Conservation (phyloP, 2,888 invertebrate species). For the Drosophila histrio region DNA sequence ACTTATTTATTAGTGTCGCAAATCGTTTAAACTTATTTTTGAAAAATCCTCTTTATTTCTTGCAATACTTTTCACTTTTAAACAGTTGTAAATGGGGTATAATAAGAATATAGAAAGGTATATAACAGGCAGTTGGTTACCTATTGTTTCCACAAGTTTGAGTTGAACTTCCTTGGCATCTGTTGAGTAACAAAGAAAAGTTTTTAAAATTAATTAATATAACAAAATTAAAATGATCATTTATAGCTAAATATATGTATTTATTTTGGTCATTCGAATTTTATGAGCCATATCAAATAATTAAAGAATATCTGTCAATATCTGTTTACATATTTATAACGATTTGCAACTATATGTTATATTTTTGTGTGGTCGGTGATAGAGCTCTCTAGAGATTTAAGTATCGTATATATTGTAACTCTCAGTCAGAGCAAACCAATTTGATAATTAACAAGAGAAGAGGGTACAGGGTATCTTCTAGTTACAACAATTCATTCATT, state of each 20-base stretch:
- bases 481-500: not conserved
- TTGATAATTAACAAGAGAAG: not conserved
- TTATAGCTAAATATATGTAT: too few relatives aligned
- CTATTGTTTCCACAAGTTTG: too few relatives aligned
- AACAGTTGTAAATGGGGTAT: not conserved
- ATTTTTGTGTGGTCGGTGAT: not conserved
- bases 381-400: too few relatives aligned
- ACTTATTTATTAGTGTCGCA: slow-evolving; percentile 78
- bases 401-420: not conserved
- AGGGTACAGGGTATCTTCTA: not conserved
- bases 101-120: not conserved
- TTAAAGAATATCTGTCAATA: too few relatives aligned
- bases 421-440: not conserved
- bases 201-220: too few relatives aligned
- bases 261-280: too few relatives aligned
- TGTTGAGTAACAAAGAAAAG: not conserved
- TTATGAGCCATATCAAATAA: too few relatives aligned
- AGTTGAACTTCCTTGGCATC: too few relatives aligned
- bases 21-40: slow-evolving; percentile 67
- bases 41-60: slow-evolving; percentile 18
- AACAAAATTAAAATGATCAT: too few relatives aligned
- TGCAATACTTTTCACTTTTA: not conserved
- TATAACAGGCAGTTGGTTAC: not conserved
- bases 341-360: not conserved
- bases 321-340: too few relatives aligned